Conservation (phyloP, 1,140 invertebrate genomes). For the Sweltsa coloradensis region DNA sequence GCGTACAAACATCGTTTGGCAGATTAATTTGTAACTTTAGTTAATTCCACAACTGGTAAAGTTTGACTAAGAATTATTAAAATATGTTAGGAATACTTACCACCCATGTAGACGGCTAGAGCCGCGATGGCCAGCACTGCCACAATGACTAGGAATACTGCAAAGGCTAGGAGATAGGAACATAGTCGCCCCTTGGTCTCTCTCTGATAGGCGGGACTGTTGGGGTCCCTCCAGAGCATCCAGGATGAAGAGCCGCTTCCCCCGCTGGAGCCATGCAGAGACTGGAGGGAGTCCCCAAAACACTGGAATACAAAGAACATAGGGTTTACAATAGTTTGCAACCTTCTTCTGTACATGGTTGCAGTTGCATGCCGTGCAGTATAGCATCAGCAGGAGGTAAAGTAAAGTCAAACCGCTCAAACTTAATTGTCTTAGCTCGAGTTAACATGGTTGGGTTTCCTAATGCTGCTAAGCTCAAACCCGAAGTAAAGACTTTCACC, state of each 20-base stretch:
- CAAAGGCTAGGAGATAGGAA: slow-evolving; percentile 49
- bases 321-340: too few relatives aligned
- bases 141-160: slow-evolving; percentile 52
- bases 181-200: slow-evolving; percentile 33
- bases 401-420: too few relatives aligned
- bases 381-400: too few relatives aligned
- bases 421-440: too few relatives aligned
- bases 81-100: slow-evolving; percentile 28
- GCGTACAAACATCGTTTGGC: too few relatives aligned
- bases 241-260: slow-evolving; percentile 11
- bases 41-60: background rate
- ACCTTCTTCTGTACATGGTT: too few relatives aligned
- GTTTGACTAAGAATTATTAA: background rate
- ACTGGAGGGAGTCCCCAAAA: too few relatives aligned
- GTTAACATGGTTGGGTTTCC: too few relatives aligned
- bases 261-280: background rate
- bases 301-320: too few relatives aligned
- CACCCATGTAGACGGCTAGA: slow-evolving; percentile 63
- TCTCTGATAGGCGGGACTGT: slow-evolving; percentile 25
- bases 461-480: too few relatives aligned
- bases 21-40: background rate
- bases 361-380: too few relatives aligned
- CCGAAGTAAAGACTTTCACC: too few relatives aligned
- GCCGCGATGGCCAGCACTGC: slow-evolving; percentile 59
- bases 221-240: slow-evolving; percentile 32